Base-by-base conservation (phyloP, 2,888 invertebrate genomes). In the Conops quadrifasciatus region DNA sequence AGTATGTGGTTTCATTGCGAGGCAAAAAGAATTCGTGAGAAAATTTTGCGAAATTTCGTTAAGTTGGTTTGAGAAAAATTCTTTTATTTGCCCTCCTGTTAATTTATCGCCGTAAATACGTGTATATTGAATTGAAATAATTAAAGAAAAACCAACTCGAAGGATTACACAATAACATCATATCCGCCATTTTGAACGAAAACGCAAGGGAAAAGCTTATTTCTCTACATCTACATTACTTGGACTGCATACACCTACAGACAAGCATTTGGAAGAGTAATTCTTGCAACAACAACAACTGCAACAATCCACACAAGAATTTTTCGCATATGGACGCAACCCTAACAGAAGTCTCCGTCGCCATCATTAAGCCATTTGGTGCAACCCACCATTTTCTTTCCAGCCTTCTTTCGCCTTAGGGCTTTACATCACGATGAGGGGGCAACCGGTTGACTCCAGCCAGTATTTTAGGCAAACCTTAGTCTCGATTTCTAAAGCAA, bases 121-220 rank as follows among this genome's bases (percentile, higher is more conserved):
- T 43, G 43, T 21, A 62, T 16, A 68, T 5, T 19, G 11, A 56
- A 66, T 11, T 24, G 43, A 21, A 19, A 53, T 26, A 26, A 67
- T 1, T 68, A 62, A n/a, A 24, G 16, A 36, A 59, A 65, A 66
- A 66, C 36, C 53, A 65, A 66, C 56, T 72, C 59, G 45, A 75
- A 77, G 77, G 75, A 79, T 79, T 79, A 79, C 77, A 80, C 79
- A 80, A 79, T 79, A 75, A 73, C 72, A 78, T 77, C 75, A 80
- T 79, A 78, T 80, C 79, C 79, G 81, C 82, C 82, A 82, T 82
- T 81, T 81, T 82, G 79, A 76, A 77, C 73, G 72, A 71, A 72
- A 67, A 73, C 21, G 65, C 64, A 63, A 67, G 74, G 74, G 75
- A 69, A 74, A 76, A 75, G 74, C 72, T 74, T 72, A 72, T 74